Conservation (phyloP, 2,113 vertebrate genomes). For the Chascanopsetta lugubris region DNA sequence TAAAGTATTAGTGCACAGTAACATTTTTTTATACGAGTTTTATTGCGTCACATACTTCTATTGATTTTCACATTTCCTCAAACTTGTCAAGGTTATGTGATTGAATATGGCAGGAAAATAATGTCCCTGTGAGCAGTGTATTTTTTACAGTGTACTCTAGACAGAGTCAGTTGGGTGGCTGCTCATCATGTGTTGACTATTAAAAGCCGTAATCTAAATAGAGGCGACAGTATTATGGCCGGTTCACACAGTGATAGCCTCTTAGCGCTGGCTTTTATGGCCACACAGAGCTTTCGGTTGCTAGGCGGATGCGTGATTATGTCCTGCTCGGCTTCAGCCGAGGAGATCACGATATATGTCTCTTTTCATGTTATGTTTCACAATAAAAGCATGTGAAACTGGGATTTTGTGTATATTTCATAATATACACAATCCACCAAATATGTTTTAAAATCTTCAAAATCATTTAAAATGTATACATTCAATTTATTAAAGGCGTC, state of each 20-base stretch:
- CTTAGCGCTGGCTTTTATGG: conserved; percentile 60
- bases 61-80: neutral
- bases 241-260: conserved; percentile 62
- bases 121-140: neutral
- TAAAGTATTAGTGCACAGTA: no score
- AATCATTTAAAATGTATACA: no score
- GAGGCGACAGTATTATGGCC: conserved; percentile 55
- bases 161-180: conserved; percentile 22
- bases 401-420: neutral
- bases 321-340: conserved; percentile 5
- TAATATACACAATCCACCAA: neutral
- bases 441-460: no score
- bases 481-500: no score
- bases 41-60: no score
- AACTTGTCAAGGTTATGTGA: neutral
- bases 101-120: neutral
- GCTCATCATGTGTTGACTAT: conserved; percentile 50
- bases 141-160: neutral
- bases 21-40: no score
- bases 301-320: conserved; percentile 25
- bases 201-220: conserved; percentile 64
- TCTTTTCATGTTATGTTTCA: conserved; percentile 11
- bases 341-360: conserved; percentile 2
- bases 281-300: conserved; percentile 60
- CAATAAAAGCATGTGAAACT: conserved; percentile 2